Percentiles rank a stretch among this genome's conserved stretches.
These are phyloP conservation scores for Slavum lentiscoides DNA, from an alignment of 2,888 invertebrate species.

Conservation along the genomic window DNA sequence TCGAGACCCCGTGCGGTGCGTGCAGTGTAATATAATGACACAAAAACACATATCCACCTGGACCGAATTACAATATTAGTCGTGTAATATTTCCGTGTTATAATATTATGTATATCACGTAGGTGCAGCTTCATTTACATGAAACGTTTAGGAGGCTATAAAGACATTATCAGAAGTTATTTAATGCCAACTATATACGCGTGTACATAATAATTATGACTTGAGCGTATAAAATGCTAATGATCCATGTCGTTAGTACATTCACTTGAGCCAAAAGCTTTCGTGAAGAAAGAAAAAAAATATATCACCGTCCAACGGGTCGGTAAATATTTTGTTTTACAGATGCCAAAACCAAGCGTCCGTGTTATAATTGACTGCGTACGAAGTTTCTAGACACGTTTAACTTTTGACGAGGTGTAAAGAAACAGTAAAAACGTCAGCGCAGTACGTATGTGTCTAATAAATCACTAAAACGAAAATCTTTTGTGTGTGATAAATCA, in stretches of 20 bases:
- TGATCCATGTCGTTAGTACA: too few relatives aligned
- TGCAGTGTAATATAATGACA: not conserved
- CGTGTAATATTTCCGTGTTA: not conserved
- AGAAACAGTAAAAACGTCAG: not conserved
- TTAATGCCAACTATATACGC: not conserved
- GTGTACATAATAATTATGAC: not conserved
- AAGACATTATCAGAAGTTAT: not conserved
- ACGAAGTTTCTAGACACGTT: not conserved
- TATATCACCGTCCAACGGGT: constrained; percentile 20
- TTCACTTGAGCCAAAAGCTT: constrained; percentile 3
- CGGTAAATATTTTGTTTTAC: constrained; percentile 16
- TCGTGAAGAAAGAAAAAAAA: not conserved
- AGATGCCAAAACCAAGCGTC: too few relatives aligned
- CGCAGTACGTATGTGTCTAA: too few relatives aligned
- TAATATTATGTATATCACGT: not conserved
- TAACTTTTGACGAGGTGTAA: not conserved
- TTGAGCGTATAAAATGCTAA: too few relatives aligned
- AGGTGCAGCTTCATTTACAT: not conserved
- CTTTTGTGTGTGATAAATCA: too few relatives aligned
- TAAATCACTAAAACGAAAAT: too few relatives aligned
- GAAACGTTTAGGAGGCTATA: not conserved
- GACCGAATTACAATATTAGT: not conserved
- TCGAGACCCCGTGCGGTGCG: too few relatives aligned
- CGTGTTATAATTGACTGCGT: constrained; percentile 6
- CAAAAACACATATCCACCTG: not conserved